phyloP scores from a whole-genome alignment of 1,140 invertebrate genomes.

The Gonatopus flavifemur region DNA sequence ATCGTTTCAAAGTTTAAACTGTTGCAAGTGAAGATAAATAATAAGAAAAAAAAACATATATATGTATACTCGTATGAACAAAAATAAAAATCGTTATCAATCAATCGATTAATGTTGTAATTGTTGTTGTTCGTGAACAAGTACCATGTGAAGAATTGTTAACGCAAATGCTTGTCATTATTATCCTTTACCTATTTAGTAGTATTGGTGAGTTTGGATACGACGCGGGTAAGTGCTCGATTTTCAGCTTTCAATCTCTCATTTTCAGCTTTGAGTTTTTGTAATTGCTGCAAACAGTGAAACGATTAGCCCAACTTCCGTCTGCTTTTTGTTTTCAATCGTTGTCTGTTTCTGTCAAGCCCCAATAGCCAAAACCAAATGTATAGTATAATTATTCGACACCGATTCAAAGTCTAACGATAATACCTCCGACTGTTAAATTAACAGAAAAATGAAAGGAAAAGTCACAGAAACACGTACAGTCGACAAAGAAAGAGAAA shows the following conservation, averaged over 20 bases:
- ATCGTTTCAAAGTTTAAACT: slow-evolving; percentile 36
- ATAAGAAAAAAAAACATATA: no score
- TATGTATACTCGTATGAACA: no score
- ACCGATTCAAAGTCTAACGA: slow-evolving; percentile 2
- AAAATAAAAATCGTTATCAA: slow-evolving; percentile 35
- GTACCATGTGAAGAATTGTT: slow-evolving; percentile 53
- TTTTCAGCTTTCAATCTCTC: slow-evolving; percentile 95
- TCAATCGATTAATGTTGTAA: slow-evolving; percentile 42
- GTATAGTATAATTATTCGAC: slow-evolving; percentile 17
- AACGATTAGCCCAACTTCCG: slow-evolving; percentile 55
- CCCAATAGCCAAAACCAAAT: slow-evolving; percentile 22
- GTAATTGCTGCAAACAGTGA: slow-evolving; percentile 88
- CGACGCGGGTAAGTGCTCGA: slow-evolving; percentile 89
- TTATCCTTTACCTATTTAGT: slow-evolving; percentile 75
- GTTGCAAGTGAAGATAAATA: no score
- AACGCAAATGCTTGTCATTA: slow-evolving; percentile 56
- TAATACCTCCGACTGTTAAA: slow-evolving; percentile 2
- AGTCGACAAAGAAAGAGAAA: slow-evolving; percentile 12
- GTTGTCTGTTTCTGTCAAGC: no score
- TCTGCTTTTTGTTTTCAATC: no score
- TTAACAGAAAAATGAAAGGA: slow-evolving; percentile 27
- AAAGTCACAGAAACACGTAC: slow-evolving; percentile 15
- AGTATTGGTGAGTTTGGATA: slow-evolving; percentile 93
- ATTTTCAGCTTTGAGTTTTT: slow-evolving; percentile 96
- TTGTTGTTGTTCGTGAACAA: slow-evolving; percentile 46